Evolutionary conservation across 2,888 invertebrate genomes (phyloP).

Genomic region (Acanthosepion pharaonis): DNA sequence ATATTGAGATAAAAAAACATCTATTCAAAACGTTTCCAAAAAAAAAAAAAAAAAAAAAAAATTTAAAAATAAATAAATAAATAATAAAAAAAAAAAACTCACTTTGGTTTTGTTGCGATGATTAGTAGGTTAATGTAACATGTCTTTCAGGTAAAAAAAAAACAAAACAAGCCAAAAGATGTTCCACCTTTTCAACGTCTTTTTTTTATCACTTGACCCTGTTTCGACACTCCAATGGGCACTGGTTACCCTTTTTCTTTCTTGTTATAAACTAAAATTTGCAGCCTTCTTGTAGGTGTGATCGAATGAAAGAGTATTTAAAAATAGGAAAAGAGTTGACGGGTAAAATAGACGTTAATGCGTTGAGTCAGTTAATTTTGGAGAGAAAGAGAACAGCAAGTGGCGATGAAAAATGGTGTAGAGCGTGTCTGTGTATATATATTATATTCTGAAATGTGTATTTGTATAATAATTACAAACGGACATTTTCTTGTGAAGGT

Average conservation of each 20-base stretch:
- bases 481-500: not conserved
- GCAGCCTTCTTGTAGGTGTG: not conserved
- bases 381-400: not conserved
- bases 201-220: not conserved
- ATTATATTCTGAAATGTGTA: not conserved
- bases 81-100: not conserved
- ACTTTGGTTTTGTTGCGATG: not conserved
- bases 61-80: not conserved
- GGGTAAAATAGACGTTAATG: not conserved
- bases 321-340: not conserved
- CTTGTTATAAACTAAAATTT: slow-evolving; percentile 18
- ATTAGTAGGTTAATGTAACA: not conserved
- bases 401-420: not conserved
- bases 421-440: not conserved
- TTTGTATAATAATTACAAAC: not conserved
- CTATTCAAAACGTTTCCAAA: not conserved
- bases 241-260: not conserved
- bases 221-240: not conserved
- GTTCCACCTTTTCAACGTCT: not conserved
- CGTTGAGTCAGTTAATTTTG: not conserved
- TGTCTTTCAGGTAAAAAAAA: not conserved
- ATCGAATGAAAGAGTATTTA: slow-evolving; percentile 1
- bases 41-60: not conserved
- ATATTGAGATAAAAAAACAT: not conserved
- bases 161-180: no score